phyloP scores from a whole-genome alignment of 2,888 invertebrate species.

The Cyrtodaria siliqua region DNA sequence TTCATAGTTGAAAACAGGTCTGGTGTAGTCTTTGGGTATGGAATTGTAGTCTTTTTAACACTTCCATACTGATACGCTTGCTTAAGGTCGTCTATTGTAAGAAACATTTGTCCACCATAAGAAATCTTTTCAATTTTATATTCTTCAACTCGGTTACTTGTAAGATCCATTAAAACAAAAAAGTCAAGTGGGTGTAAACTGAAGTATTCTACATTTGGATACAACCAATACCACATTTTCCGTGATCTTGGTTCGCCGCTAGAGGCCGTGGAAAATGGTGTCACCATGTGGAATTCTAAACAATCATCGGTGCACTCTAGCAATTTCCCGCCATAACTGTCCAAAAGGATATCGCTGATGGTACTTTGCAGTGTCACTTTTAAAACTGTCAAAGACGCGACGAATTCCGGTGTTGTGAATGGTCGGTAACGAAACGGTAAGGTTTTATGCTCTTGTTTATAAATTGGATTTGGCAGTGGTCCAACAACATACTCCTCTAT shows the following conservation, averaged over 20 bases:
- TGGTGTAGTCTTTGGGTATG: constrained; percentile 33
- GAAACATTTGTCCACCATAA: constrained; percentile 68
- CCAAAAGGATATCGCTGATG: constrained; percentile 67
- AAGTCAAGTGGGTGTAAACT: constrained; percentile 76
- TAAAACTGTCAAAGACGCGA: constrained; percentile 30
- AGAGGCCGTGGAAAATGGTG: constrained; percentile 64
- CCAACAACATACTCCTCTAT: constrained; percentile 76
- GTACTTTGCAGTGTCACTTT: constrained; percentile 41
- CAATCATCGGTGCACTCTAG: constrained; percentile 62
- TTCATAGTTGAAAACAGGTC: constrained; percentile 52
- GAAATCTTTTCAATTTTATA: constrained; percentile 66
- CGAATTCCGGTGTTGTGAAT: constrained; percentile 62
- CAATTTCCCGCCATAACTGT: constrained; percentile 74
- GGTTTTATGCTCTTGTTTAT: constrained; percentile 51
- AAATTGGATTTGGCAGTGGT: constrained; percentile 70
- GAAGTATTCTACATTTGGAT: constrained; percentile 67
- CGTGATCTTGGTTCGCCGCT: constrained; percentile 59
- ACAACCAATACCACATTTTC: constrained; percentile 70
- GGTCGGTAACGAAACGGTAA: constrained; percentile 72
- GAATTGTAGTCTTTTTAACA: constrained; percentile 36
- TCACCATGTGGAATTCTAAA: constrained; percentile 63
- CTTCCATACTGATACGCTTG: constrained; percentile 53
- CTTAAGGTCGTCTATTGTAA: constrained; percentile 61
- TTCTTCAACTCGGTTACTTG: constrained; percentile 61
- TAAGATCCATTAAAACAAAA: constrained; percentile 72